A percentile compares a stretch with the other conserved stretches of the same genome.
Evolutionary conservation across 1,140 invertebrate species (phyloP).

Genomic region (Aphelinus certus): DNA sequence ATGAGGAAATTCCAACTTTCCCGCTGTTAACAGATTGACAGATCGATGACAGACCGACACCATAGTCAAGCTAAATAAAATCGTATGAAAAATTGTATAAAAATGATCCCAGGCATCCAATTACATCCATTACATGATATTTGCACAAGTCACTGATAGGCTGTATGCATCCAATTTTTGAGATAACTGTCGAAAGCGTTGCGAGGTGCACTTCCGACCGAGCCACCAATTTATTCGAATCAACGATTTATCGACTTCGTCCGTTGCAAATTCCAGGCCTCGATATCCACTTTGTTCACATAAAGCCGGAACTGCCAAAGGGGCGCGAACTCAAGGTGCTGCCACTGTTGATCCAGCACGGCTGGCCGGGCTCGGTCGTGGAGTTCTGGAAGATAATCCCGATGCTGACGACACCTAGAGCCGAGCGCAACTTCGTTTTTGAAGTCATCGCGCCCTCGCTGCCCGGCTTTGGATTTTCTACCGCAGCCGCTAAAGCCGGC

Average conservation of each 20-base stretch:
- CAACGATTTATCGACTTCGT: neutral
- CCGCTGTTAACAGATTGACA: too few species aligned
- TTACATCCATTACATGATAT: too few species aligned
- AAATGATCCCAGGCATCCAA: too few species aligned
- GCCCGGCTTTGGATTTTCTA: constrained; percentile 83
- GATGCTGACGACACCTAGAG: constrained; percentile 69
- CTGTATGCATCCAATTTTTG: too few species aligned
- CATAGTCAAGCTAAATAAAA: too few species aligned
- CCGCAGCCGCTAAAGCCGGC: constrained; percentile 55
- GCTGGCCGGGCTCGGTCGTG: constrained; percentile 91
- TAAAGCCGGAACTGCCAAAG: constrained; percentile 67
- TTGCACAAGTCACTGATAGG: too few species aligned
- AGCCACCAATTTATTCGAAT: neutral
- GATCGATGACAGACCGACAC: too few species aligned
- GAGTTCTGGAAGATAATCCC: constrained; percentile 88
- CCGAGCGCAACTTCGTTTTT: constrained; percentile 75
- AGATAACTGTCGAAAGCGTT: too few species aligned
- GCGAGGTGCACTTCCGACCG: too few species aligned
- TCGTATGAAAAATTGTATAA: too few species aligned
- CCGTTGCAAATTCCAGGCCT: constrained; percentile 66
- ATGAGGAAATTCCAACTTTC: too few species aligned
- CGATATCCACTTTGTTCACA: constrained; percentile 75
- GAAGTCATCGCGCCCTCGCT: constrained; percentile 82
- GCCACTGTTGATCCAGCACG: constrained; percentile 82
- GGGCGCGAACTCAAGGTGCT: constrained; percentile 68